Conservation (phyloP, 2,797 vertebrate species). For the Eremophila alpestris region DNA sequence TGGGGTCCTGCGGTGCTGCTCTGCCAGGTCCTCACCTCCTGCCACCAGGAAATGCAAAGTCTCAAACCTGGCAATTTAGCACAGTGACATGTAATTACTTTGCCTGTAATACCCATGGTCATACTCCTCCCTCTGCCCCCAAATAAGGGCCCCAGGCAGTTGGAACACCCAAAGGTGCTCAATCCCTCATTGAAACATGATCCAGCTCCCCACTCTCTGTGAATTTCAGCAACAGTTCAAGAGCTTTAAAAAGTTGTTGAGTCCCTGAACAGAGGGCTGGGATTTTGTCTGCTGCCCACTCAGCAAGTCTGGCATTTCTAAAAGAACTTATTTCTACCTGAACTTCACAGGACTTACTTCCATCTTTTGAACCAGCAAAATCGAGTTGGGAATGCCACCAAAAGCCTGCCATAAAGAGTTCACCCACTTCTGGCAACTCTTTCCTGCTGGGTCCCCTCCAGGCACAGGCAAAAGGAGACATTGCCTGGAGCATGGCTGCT, state of each 20-base stretch:
- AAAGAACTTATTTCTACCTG: background rate
- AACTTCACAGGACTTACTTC: background rate
- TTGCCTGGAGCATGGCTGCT: background rate
- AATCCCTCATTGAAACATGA: background rate
- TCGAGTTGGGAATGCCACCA: background rate
- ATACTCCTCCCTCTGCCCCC: background rate
- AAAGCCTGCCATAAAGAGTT: background rate
- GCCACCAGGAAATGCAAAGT: background rate
- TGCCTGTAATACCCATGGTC: background rate
- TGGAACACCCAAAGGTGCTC: background rate
- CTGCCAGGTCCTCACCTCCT: background rate
- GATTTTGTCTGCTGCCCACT: background rate
- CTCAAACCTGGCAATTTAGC: background rate
- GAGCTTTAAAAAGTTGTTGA: background rate
- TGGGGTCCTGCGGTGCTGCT: background rate
- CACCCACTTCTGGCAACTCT: background rate
- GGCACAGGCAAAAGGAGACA: background rate
- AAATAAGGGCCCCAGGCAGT: background rate
- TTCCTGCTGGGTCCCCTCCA: background rate
- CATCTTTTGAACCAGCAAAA: background rate
- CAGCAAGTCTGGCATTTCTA: background rate
- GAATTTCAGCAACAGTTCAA: background rate
- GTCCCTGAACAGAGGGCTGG: background rate
- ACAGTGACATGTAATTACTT: background rate
- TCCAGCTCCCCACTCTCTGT: background rate